Percentiles rank a stretch among this genome's conserved stretches.
Evolutionary conservation across 2,888 invertebrate genomes (phyloP).

Genomic region (Endotricha flammealis): DNA sequence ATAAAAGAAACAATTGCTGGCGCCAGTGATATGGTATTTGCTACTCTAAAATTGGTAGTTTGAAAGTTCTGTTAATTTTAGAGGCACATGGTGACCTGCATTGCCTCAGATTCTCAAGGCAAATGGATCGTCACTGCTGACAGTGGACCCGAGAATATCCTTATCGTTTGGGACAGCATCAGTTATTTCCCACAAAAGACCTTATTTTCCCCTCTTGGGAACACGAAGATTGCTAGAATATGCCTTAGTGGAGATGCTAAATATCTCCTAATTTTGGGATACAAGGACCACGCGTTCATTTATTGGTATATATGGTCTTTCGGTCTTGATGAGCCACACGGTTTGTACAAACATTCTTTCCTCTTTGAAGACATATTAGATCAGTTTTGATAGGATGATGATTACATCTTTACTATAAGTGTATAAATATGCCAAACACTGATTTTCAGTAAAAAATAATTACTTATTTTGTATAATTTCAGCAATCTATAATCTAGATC

Average conservation of each 20-base stretch:
- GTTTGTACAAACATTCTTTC: too few species aligned
- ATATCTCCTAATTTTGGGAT: conserved; percentile 76
- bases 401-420: too few species aligned
- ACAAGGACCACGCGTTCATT: conserved; percentile 57
- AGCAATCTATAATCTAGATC: conserved; percentile 38
- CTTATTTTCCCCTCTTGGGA: conserved; percentile 73
- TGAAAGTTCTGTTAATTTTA: too few species aligned
- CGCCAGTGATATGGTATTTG: too few species aligned
- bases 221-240: conserved; percentile 48
- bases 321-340: conserved; percentile 71
- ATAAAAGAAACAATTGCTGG: too few species aligned
- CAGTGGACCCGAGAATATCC: conserved; percentile 71
- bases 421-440: too few species aligned
- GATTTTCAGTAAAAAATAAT: too few species aligned
- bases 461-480: conserved; percentile 16
- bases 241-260: conserved; percentile 77
- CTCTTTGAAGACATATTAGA: too few species aligned
- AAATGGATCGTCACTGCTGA: conserved; percentile 80
- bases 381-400: too few species aligned
- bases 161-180: conserved; percentile 79
- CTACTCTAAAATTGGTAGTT: too few species aligned
- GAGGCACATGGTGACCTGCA: conserved; percentile 70
- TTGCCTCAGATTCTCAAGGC: conserved; percentile 70
- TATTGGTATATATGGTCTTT: conserved; percentile 82
- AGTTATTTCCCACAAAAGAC: conserved; percentile 72